Conservation (phyloP, 2,113 vertebrate genomes). For the Cephalopholis sonnerati region DNA sequence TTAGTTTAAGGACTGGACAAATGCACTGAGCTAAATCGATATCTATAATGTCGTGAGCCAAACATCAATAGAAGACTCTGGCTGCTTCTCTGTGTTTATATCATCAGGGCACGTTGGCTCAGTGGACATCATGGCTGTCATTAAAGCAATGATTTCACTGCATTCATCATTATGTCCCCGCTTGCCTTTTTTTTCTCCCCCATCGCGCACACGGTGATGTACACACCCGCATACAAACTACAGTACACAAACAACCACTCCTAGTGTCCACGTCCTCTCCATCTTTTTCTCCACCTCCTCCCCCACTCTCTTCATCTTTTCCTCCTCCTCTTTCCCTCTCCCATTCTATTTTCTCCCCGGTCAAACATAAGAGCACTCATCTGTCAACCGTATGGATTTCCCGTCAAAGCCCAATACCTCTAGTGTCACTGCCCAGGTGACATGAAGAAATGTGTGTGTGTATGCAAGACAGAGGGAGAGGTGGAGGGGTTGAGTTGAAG, state of each 20-base stretch:
- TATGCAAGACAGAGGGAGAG: conserved; percentile 8
- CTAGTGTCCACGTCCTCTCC: conserved; percentile 6
- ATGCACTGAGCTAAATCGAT: conserved; percentile 56
- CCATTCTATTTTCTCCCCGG: conserved; percentile 68
- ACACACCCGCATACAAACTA: conserved; percentile 9
- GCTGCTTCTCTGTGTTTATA: conserved; percentile 40
- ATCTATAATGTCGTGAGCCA: conserved; percentile 47
- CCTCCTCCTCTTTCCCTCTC: conserved; percentile 40
- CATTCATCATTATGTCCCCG: conserved; percentile 52
- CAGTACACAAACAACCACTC: conserved; percentile 18
- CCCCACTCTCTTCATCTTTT: conserved; percentile 36
- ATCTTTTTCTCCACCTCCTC: conserved; percentile 27
- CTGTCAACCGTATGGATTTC: conserved; percentile 80
- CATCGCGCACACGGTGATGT: conserved; percentile 2
- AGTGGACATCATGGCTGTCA: conserved; percentile 47
- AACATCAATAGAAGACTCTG: conserved; percentile 36
- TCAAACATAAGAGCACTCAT: conserved; percentile 70
- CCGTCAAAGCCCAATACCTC: conserved; percentile 68
- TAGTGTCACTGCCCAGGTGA: conserved; percentile 62
- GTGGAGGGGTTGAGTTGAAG: conserved; percentile 32
- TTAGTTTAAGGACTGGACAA: conserved; percentile 41
- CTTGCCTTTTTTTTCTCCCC: conserved; percentile 11
- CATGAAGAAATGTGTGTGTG: conserved; percentile 37
- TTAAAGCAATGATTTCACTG: conserved; percentile 58
- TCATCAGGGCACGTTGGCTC: conserved; percentile 27